Percentiles rank a stretch among this genome's conserved stretches.
phyloP scores from a whole-genome alignment of 2,797 vertebrate species.

The Pipistrellus pygmaeus region DNA sequence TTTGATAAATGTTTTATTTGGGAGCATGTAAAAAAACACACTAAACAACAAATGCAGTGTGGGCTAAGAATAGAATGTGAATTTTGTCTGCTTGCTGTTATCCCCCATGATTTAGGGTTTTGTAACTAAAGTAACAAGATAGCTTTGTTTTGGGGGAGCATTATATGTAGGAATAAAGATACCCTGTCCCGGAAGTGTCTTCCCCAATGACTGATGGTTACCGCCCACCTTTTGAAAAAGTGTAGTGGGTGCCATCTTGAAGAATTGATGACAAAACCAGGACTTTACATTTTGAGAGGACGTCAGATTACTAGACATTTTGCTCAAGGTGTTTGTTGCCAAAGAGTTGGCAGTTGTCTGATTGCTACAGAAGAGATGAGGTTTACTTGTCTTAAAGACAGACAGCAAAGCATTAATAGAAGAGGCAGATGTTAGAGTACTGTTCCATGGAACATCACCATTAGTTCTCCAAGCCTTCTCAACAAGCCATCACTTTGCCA shows the following conservation, averaged over 20 bases:
- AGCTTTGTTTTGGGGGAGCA: not conserved
- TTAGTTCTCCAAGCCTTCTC: not conserved
- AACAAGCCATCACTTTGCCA: not conserved
- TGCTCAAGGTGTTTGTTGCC: not conserved
- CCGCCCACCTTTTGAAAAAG: not conserved
- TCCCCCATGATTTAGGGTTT: not conserved
- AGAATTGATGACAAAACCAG: not conserved
- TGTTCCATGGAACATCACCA: not conserved
- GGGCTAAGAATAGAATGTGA: not conserved
- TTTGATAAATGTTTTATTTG: slow-evolving; percentile 19
- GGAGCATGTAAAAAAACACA: not conserved
- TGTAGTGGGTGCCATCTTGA: not conserved
- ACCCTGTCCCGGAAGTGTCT: not conserved
- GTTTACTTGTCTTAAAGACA: not conserved
- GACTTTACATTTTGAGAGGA: not conserved
- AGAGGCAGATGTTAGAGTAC: not conserved
- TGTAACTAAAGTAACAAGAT: not conserved
- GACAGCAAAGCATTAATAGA: not conserved
- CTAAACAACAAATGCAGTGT: not conserved
- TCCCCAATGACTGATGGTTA: not conserved
- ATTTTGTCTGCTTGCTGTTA: not conserved
- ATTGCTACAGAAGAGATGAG: not conserved
- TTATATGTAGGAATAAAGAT: too few relatives aligned
- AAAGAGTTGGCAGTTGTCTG: not conserved
- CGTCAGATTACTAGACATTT: not conserved